Evolutionary conservation across 2,113 vertebrate species (phyloP).

Genomic region (Dolichallabes microphthalmus): DNA sequence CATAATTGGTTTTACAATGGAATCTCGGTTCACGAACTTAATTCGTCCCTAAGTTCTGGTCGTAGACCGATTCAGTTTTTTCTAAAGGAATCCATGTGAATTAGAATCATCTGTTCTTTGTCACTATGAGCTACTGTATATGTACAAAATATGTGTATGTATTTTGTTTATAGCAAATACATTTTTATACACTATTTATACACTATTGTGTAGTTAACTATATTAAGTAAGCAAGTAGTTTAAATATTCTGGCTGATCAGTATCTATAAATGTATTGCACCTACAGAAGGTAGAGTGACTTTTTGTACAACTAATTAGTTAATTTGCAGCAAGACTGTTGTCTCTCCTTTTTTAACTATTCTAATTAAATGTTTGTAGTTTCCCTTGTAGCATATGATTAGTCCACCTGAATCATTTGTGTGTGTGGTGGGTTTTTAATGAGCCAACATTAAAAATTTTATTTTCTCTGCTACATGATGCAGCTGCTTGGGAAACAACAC

Average conservation of each 20-base stretch:
- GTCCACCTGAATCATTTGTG: not conserved
- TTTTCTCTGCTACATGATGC: conserved; percentile 4
- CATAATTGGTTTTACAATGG: not conserved
- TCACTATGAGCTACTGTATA: too few species aligned
- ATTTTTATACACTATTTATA: too few species aligned
- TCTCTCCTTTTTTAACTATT: not conserved
- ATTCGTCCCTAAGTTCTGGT: too few species aligned
- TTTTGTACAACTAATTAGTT: not conserved
- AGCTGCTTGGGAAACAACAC: not conserved
- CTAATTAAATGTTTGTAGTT: not conserved
- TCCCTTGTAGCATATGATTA: conserved; percentile 1
- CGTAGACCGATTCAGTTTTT: too few species aligned
- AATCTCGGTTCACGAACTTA: too few species aligned
- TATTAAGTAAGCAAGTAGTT: too few species aligned
- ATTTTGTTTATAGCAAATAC: too few species aligned
- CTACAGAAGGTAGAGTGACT: not conserved
- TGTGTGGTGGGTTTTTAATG: not conserved
- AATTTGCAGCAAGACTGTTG: not conserved
- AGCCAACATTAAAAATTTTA: not conserved
- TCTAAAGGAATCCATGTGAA: too few species aligned
- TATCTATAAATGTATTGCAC: not conserved
- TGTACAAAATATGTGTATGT: too few species aligned
- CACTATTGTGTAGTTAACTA: too few species aligned
- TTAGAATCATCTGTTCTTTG: too few species aligned
- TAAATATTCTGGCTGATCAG: too few species aligned